These are phyloP conservation scores for Lophius piscatorius DNA, from an alignment of 2,113 vertebrate species.

Conservation along the genomic window DNA sequence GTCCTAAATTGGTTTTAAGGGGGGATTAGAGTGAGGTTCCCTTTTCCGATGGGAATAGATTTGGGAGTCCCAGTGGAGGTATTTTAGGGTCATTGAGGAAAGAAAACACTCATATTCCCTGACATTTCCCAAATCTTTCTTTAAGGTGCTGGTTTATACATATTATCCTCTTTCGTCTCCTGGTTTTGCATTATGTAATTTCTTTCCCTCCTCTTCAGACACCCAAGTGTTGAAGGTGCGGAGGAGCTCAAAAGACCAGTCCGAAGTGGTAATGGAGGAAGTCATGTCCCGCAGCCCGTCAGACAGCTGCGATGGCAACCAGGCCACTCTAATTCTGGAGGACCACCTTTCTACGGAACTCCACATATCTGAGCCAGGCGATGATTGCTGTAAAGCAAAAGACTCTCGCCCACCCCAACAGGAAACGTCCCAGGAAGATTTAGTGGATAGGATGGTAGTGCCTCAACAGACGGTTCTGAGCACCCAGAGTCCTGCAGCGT, in stretches of 20 bases:
- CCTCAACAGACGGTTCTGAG: slow-evolving; percentile 81
- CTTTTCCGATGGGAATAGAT: background rate
- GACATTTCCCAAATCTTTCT: slow-evolving; percentile 1
- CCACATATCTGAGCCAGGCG: slow-evolving; percentile 58
- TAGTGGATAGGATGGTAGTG: background rate
- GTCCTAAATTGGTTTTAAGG: too few species aligned
- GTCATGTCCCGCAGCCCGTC: slow-evolving; percentile 79
- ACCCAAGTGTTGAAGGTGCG: slow-evolving; percentile 44
- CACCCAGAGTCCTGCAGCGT: slow-evolving; percentile 83
- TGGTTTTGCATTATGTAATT: background rate
- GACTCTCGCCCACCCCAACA: background rate
- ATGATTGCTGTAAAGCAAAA: slow-evolving; percentile 17
- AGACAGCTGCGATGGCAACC: slow-evolving; percentile 66
- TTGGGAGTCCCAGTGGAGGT: slow-evolving; percentile 7
- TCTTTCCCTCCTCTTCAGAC: background rate
- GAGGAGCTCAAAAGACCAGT: slow-evolving; percentile 14
- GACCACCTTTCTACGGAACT: slow-evolving; percentile 75
- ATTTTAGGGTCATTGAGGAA: slow-evolving; percentile 23
- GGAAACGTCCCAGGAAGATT: background rate
- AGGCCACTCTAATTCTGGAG: slow-evolving; percentile 72
- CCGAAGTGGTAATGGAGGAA: slow-evolving; percentile 9
- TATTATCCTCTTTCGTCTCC: background rate
- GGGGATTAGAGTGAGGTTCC: too few species aligned
- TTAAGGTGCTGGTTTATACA: slow-evolving; percentile 3
- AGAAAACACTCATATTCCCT: background rate